These are phyloP conservation scores for Ochropleura leucogaster DNA, from an alignment of 2,888 invertebrate species.

Conservation along the genomic window DNA sequence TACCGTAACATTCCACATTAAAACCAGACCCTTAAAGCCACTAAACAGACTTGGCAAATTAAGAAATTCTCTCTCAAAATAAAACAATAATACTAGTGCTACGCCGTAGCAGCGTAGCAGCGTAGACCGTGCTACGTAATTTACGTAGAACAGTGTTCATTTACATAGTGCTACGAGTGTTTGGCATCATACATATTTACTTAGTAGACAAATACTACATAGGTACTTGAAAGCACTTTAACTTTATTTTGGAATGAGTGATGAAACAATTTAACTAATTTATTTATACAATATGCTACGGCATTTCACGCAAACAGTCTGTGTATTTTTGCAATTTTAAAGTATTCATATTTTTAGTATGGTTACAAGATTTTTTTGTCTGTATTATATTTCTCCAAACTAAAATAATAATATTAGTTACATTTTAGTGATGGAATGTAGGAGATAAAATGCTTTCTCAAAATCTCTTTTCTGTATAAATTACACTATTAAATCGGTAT, in stretches of 20 bases:
- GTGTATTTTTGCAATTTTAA: background rate
- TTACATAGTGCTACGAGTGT: conserved; percentile 45
- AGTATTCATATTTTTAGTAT: no score
- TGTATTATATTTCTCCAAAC: no score
- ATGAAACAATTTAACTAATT: background rate
- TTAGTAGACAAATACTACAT: conserved; percentile 9
- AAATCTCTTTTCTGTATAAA: no score
- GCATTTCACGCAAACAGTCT: background rate
- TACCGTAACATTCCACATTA: background rate
- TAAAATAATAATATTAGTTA: no score
- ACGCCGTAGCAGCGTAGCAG: conserved; percentile 57
- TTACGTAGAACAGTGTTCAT: conserved; percentile 54
- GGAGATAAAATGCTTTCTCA: no score
- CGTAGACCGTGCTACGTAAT: conserved; percentile 56
- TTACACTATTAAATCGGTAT: no score
- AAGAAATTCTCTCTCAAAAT: conserved; percentile 16
- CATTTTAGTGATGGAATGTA: no score
- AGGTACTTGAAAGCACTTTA: conserved; percentile 36
- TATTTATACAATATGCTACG: background rate
- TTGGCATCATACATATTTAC: conserved; percentile 33
- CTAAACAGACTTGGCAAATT: conserved; percentile 10
- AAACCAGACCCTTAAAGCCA: background rate
- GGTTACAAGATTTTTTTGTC: no score
- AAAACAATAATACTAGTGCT: conserved; percentile 43
- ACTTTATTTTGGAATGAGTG: background rate